phyloP scores from a whole-genome alignment of 2,888 invertebrate genomes.

The Drosophila kambysellisi region DNA sequence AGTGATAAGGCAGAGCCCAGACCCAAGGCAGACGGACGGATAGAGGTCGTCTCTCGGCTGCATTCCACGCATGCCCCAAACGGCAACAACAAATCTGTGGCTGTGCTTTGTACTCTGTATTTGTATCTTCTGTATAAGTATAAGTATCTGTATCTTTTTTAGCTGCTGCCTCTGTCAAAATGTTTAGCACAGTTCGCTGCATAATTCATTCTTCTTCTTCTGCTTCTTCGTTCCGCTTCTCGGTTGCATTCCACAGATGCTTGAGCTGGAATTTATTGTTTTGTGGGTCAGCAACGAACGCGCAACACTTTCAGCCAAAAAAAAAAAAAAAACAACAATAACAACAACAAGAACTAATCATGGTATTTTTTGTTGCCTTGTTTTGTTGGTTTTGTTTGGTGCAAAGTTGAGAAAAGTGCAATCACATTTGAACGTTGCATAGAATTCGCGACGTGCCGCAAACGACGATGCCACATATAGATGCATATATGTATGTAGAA shows the following conservation, averaged over 20 bases:
- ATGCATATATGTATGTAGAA: conserved; percentile 3
- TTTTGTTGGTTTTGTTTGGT: conserved; percentile 33
- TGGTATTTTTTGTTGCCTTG: conserved; percentile 9
- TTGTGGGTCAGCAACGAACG: conserved; percentile 70
- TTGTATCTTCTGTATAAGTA: conserved; percentile 29
- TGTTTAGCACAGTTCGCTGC: conserved; percentile 73
- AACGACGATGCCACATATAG: conserved; percentile 20
- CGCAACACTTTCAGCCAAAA: conserved; percentile 58
- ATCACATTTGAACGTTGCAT: conserved; percentile 71
- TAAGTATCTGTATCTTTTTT: conserved; percentile 20
- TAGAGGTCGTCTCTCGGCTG: conserved; percentile 62
- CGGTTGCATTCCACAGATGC: conserved; percentile 69
- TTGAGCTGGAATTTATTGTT: conserved; percentile 80
- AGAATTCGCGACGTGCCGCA: conserved; percentile 65
- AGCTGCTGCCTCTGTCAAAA: conserved; percentile 71
- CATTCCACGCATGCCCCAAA: conserved; percentile 74
- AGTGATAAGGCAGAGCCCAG: conserved; percentile 64
- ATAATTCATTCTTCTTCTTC: conserved; percentile 63
- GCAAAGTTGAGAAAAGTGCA: conserved; percentile 71
- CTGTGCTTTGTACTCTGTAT: conserved; percentile 23
- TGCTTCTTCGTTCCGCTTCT: conserved; percentile 21
- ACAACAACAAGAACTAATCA: conserved; percentile 11
- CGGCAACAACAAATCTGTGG: conserved; percentile 25
- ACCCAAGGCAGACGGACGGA: conserved; percentile 24
- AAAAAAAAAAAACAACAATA: conserved; percentile 24